phyloP scores from a whole-genome alignment of 2,888 invertebrate genomes.

The Coelinius sp. region DNA sequence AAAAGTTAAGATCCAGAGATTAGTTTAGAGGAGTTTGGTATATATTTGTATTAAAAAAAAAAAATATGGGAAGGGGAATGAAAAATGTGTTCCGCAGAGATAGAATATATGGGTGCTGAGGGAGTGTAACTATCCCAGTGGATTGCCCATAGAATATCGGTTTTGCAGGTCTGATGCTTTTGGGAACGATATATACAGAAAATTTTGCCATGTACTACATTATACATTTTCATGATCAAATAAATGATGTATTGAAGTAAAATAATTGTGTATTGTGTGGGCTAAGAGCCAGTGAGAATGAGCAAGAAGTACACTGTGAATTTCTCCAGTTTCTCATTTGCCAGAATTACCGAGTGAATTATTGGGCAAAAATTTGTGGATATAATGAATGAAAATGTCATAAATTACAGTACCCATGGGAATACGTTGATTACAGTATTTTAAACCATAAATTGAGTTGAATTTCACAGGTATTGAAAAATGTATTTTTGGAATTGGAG shows the following conservation, averaged over 20 bases:
- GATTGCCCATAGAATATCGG: constrained; percentile 30
- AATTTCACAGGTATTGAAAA: constrained; percentile 25
- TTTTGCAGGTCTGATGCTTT: constrained; percentile 14
- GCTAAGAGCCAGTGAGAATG: constrained; percentile 26
- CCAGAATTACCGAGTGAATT: constrained; percentile 13
- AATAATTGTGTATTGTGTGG: background rate
- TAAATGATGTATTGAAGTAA: constrained; percentile 3
- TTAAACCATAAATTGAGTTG: background rate
- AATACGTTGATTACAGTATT: background rate
- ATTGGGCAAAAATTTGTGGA: background rate
- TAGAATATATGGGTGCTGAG: constrained; percentile 30
- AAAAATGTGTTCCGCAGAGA: constrained; percentile 1
- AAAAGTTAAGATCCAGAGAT: constrained; percentile 42
- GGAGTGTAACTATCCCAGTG: constrained; percentile 26
- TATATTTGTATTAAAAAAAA: background rate
- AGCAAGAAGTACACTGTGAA: background rate
- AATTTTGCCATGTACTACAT: constrained; percentile 18
- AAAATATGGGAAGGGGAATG: background rate
- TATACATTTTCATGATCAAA: constrained; percentile 26
- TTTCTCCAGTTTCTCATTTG: background rate
- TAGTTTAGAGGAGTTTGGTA: constrained; percentile 18
- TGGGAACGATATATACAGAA: constrained; percentile 9
- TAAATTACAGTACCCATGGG: background rate
- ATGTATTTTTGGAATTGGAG: constrained; percentile 34
- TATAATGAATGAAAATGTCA: background rate